Evolutionary conservation across 1,140 invertebrate genomes (phyloP), one percentile per base, ranked within the genome.

Genomic region (Danaus melanippus): DNA sequence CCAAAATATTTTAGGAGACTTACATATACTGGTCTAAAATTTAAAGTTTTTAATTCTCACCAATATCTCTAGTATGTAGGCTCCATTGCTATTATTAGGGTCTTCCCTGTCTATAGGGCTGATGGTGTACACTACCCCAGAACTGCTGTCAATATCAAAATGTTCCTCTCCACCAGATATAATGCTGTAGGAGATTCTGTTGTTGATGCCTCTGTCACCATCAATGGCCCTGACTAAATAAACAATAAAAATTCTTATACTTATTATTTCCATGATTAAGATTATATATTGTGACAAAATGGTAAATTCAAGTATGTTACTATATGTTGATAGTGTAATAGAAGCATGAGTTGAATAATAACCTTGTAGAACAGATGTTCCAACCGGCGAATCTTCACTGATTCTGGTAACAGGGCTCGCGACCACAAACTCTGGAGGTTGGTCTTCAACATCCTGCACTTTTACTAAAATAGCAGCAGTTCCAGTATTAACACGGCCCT

Each of bases 171-270:
- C 90, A 44, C 94, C 93, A 45, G 92, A 90, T 42, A 93, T 91
- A 50, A 97, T 91, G 32, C 92, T 91, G 80, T 97, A 97, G 0
- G 90, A 90, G 44, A 98, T 95, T 43, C 90, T 89, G 76, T 97
- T 97, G 81, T 97, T 97, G 53, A 97, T 91, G 0, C 95, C 96
- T 62, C 95, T 90, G 84, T 98, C 96, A 0, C 96, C 96, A 84
- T 98, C 96, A 64, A 97, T 91, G 2, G 96, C 96, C 74, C 92
- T 91, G n/a, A 97, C 96, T 92, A 72, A 66, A 56, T 32, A 32
- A 32, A 32, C 7, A 32, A 32, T 32, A 32, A 32, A 32, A 32
- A 32, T 32, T 2, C 21, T 32, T 32, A 5, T 15, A 15, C 1
- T 3, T 15, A 32, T 5, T 32, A 32, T 32, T 32, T 32, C 21